Conservation (phyloP, 2,113 vertebrate genomes). For the Notarius quadriscutis region DNA sequence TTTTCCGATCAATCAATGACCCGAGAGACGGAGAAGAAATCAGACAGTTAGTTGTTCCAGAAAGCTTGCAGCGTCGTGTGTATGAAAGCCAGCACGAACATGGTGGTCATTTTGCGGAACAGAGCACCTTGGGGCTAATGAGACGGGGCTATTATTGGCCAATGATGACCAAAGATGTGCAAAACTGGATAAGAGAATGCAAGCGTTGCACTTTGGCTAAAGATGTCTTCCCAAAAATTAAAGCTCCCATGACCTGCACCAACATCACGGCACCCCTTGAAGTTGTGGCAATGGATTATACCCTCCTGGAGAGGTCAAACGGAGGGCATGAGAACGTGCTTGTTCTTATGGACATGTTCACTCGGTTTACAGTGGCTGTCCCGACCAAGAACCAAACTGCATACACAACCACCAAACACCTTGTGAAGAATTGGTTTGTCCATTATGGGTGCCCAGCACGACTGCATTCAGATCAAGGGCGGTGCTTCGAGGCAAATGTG, state of each 20-base stretch:
- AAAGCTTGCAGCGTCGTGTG: too few species aligned
- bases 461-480: not conserved
- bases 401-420: not conserved
- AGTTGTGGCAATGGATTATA: not conserved
- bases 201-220: too few species aligned
- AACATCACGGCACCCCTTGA: too few species aligned
- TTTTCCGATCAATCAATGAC: not conserved
- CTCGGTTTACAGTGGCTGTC: not conserved
- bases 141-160: slow-evolving; percentile 20
- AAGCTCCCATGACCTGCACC: too few species aligned
- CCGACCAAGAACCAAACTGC: not conserved
- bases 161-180: slow-evolving; percentile 13
- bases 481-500: not conserved
- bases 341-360: not conserved
- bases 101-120: not conserved
- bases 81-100: too few species aligned
- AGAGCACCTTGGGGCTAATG: slow-evolving; percentile 1
- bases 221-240: too few species aligned
- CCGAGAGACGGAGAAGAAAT: slow-evolving; percentile 34
- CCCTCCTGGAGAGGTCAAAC: fast-evolving
- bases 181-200: too few species aligned
- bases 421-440: not conserved
- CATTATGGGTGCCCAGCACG: not conserved
- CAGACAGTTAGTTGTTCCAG: slow-evolving; percentile 21
- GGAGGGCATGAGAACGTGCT: not conserved